A percentile compares a stretch with the other conserved stretches of the same genome.
These are phyloP conservation scores for Oscheius sp. DNA, from an alignment of 2,888 invertebrate species.

Conservation along the genomic window DNA sequence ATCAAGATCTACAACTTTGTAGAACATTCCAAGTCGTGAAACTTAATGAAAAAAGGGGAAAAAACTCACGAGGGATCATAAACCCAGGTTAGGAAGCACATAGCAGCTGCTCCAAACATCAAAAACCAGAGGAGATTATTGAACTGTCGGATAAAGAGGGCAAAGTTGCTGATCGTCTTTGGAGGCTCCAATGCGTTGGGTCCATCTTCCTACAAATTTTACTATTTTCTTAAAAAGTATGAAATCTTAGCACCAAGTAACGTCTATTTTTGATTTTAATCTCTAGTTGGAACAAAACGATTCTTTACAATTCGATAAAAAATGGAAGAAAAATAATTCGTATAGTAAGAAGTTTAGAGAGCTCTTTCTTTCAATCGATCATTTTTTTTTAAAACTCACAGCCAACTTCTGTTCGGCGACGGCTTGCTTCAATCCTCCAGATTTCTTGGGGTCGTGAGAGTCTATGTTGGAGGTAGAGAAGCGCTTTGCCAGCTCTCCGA, in stretches of 20 bases:
- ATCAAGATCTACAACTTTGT: no score
- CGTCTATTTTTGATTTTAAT: no score
- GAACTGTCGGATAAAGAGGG: slow-evolving; percentile 62
- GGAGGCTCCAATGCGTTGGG: slow-evolving; percentile 58
- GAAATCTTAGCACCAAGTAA: no score
- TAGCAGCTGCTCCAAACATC: slow-evolving; percentile 55
- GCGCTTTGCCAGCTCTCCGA: slow-evolving; percentile 46
- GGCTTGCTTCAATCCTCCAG: slow-evolving; percentile 42
- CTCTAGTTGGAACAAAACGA: not conserved
- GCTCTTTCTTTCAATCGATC: not conserved
- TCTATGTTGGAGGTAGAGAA: slow-evolving; percentile 53
- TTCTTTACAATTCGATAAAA: not conserved
- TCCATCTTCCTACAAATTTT: slow-evolving; percentile 45
- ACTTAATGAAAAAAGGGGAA: not conserved
- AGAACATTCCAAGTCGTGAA: no score
- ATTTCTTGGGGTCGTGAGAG: slow-evolving; percentile 39
- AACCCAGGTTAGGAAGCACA: slow-evolving; percentile 54
- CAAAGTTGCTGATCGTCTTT: slow-evolving; percentile 53
- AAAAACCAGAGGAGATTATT: slow-evolving; percentile 65
- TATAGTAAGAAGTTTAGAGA: no score
- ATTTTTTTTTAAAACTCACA: slow-evolving; percentile 6
- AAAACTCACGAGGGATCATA: slow-evolving; percentile 47
- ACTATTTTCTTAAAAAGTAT: no score
- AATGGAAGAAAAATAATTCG: no score
- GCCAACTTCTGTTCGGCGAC: slow-evolving; percentile 38